Conservation (phyloP, 2,888 invertebrate species). For the Metopia argyrocephala region DNA sequence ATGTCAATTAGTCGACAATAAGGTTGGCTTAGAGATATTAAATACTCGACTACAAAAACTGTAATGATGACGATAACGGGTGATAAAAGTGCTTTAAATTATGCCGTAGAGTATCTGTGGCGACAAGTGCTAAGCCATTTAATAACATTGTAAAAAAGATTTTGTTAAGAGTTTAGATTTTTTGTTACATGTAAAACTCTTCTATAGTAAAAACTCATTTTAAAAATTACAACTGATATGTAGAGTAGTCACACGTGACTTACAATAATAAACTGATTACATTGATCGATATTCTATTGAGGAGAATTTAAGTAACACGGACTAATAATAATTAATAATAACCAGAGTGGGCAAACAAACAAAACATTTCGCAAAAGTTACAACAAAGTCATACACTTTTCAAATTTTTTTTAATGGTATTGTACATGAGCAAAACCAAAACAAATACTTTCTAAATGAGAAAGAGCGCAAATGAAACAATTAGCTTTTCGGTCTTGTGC, state of each 20-base stretch:
- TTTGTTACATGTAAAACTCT: conserved; percentile 11
- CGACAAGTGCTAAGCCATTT: conserved; percentile 55
- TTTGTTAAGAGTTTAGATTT: conserved; percentile 7
- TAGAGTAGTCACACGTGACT: conserved; percentile 46
- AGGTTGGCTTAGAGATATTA: conserved; percentile 26
- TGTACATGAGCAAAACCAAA: too few species aligned
- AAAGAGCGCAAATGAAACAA: too few species aligned
- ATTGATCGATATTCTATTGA: not conserved
- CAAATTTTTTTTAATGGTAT: too few species aligned
- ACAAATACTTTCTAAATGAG: too few species aligned
- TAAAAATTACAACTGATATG: conserved; percentile 37
- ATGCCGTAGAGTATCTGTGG: conserved; percentile 38
- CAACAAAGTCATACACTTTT: too few species aligned
- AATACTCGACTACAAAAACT: not conserved
- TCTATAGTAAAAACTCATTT: conserved; percentile 44
- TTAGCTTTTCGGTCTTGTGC: too few species aligned
- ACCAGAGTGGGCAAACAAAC: too few species aligned
- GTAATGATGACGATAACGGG: not conserved
- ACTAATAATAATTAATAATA: conserved; percentile 4
- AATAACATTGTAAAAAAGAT: conserved; percentile 21
- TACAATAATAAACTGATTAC: conserved; percentile 53
- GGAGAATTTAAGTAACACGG: not conserved
- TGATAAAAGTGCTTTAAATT: conserved; percentile 9
- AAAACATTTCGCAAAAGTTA: too few species aligned
- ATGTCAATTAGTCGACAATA: conserved; percentile 66